phyloP scores from a whole-genome alignment of 1,140 invertebrate genomes.

The Drosophila biarmipes region DNA sequence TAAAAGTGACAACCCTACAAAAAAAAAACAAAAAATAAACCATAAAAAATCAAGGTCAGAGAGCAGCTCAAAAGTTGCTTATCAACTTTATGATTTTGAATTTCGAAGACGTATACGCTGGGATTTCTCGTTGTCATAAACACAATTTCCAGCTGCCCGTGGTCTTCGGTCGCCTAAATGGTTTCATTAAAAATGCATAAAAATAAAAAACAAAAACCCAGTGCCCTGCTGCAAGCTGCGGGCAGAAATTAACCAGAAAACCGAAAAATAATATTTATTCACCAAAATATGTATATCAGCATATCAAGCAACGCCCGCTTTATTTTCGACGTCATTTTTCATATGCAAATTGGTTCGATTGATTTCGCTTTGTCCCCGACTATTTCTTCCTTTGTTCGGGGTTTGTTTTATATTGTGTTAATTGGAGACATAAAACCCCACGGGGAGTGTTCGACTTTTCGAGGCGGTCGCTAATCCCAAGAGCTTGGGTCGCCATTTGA shows the following conservation, averaged over 20 bases:
- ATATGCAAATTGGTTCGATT: slow-evolving; percentile 69
- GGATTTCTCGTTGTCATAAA: slow-evolving; percentile 18
- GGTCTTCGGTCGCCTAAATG: slow-evolving; percentile 48
- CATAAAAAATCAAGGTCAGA: slow-evolving; percentile 58
- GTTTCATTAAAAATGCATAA: slow-evolving; percentile 79
- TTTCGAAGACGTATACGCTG: no score
- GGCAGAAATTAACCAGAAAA: slow-evolving; percentile 16
- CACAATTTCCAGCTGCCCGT: slow-evolving; percentile 29
- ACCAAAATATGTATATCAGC: not conserved
- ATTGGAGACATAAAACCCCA: slow-evolving; percentile 51
- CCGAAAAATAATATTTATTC: slow-evolving; percentile 15
- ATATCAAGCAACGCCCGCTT: slow-evolving; percentile 42
- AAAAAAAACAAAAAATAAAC: slow-evolving; percentile 21
- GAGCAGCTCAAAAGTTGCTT: slow-evolving; percentile 67
- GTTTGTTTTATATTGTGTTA: slow-evolving; percentile 68
- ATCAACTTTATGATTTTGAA: slow-evolving; percentile 64
- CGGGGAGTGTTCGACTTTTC: slow-evolving; percentile 16
- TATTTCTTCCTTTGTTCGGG: slow-evolving; percentile 44
- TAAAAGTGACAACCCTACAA: slow-evolving; percentile 11
- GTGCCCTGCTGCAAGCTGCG: slow-evolving; percentile 28
- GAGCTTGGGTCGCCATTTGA: slow-evolving; percentile 9
- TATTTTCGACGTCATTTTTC: slow-evolving; percentile 57
- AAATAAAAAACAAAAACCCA: slow-evolving; percentile 41
- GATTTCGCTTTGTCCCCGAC: slow-evolving; percentile 32
- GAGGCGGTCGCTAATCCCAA: slow-evolving; percentile 5